Evolutionary conservation across 2,797 vertebrate species (phyloP), one percentile per base, ranked within the genome.

Genomic region (Tympanoctomys barrerae): DNA sequence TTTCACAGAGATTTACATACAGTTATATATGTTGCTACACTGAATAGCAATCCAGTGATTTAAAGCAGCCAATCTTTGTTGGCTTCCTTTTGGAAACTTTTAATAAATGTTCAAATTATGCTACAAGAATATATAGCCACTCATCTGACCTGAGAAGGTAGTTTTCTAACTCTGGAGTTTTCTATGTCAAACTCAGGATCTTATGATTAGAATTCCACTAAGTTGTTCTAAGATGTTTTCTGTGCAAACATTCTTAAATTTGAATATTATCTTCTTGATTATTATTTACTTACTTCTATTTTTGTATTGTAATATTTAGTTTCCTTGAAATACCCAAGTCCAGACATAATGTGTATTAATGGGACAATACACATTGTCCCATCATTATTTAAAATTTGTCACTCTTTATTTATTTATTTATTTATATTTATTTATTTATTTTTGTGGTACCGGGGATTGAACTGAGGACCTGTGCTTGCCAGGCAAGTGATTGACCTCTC

Each of bases 61-160:
- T 42, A 42, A 42, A 42, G 3, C 42, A 42, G 42, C 4, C 42
- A 42, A 42, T 42, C 42, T 42, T 42, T 42, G 42, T 42, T 42
- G 42, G n/a, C 52, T 96, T 94, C 33, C 86, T 94, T 70, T 57
- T 93, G 78, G 87, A 86, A 79, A 75, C 42, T 92, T 95, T 95
- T 87, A 71, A 93, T 36, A 42, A 87, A 68, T 5, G 28, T 85
- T 89, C 7, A 87, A 62, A 79, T 90, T 79, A 83, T 89, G 21
- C 81, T 83, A 46, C 73, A 64, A 73, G 88, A 91, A 75, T 39
- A 52, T 54, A 82, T 9, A 49, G 6, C 92, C 24, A 85, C 36
- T 92, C 28, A 42, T 52, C 33, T 90, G 57, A 62, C 78, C 18
- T 70, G 28, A 90, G 33, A 75, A 77, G 42, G 31, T 68, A 24